These are phyloP conservation scores for Dolichallabes microphthalmus DNA, from an alignment of 2,113 vertebrate species.

Conservation along the genomic window DNA sequence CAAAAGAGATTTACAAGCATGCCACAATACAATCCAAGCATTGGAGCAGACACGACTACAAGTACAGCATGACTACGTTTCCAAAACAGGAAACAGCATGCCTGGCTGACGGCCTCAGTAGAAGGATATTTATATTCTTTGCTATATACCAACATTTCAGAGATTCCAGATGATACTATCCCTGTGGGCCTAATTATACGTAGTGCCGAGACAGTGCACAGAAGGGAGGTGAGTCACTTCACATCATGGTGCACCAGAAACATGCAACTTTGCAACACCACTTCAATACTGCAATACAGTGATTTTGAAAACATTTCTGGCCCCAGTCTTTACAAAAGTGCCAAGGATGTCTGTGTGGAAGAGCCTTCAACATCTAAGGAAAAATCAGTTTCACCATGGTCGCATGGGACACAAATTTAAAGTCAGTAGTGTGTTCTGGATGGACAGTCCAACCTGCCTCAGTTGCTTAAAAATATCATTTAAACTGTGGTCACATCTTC, in stretches of 20 bases:
- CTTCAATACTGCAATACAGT: background rate
- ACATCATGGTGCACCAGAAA: background rate
- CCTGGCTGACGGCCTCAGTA: background rate
- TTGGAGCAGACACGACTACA: background rate
- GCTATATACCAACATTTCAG: slow-evolving; percentile 8
- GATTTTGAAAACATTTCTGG: background rate
- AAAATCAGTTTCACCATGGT: background rate
- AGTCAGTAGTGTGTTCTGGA: background rate
- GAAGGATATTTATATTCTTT: slow-evolving; percentile 9
- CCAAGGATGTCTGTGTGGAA: background rate
- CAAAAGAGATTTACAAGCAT: slow-evolving; percentile 1
- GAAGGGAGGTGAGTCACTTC: slow-evolving; percentile 15
- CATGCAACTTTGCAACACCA: background rate
- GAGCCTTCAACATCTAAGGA: background rate
- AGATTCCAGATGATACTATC: slow-evolving; percentile 15
- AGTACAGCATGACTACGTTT: background rate
- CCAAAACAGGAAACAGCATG: background rate
- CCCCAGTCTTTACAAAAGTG: background rate
- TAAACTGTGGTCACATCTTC: slow-evolving; percentile 30
- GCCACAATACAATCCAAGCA: background rate
- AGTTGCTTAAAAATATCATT: background rate
- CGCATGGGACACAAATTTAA: background rate
- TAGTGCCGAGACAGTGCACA: slow-evolving; percentile 13
- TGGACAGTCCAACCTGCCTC: background rate
- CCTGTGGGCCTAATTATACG: slow-evolving; percentile 32